Evolutionary conservation across 92 coral and sea anemone species (phyloP).

Genomic region (Blastomussa wellsi): DNA sequence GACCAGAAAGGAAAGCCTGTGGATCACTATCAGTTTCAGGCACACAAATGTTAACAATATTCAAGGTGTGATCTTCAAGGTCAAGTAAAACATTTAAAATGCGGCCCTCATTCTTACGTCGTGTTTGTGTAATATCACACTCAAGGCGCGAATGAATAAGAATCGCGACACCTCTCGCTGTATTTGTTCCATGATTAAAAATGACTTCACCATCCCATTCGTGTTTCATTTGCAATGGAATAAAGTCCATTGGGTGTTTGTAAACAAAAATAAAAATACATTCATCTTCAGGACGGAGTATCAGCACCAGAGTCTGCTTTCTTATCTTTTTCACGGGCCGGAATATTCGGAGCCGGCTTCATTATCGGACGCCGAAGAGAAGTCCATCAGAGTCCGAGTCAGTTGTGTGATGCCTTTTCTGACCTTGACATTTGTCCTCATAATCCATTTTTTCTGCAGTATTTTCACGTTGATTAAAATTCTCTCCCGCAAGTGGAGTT

Average conservation of each 20-base stretch:
- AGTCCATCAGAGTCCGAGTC: not conserved
- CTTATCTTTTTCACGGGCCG: not conserved
- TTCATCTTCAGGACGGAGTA: not conserved
- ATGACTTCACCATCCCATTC: constrained; percentile 43
- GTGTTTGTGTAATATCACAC: not conserved
- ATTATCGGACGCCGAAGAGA: not conserved
- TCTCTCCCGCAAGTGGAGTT: too few relatives aligned
- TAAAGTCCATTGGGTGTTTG: constrained; percentile 46
- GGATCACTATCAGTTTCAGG: too few relatives aligned
- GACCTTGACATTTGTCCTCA: too few relatives aligned
- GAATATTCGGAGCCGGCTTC: not conserved
- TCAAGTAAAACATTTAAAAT: not conserved
- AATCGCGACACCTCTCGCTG: constrained; percentile 45
- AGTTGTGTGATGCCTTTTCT: not conserved
- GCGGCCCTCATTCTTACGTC: constrained; percentile 8
- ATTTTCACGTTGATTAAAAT: too few relatives aligned
- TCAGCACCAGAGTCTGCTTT: not conserved
- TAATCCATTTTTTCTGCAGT: too few relatives aligned
- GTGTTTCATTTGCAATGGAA: constrained; percentile 6
- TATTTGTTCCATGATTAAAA: constrained; percentile 23
- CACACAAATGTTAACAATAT: too few relatives aligned
- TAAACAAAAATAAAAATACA: constrained; percentile 24
- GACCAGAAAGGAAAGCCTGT: too few relatives aligned
- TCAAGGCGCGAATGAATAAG: constrained; percentile 28
- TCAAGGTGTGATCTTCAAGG: not conserved